phyloP scores from a whole-genome alignment of 1,140 invertebrate genomes.

The Penaeus indicus region DNA sequence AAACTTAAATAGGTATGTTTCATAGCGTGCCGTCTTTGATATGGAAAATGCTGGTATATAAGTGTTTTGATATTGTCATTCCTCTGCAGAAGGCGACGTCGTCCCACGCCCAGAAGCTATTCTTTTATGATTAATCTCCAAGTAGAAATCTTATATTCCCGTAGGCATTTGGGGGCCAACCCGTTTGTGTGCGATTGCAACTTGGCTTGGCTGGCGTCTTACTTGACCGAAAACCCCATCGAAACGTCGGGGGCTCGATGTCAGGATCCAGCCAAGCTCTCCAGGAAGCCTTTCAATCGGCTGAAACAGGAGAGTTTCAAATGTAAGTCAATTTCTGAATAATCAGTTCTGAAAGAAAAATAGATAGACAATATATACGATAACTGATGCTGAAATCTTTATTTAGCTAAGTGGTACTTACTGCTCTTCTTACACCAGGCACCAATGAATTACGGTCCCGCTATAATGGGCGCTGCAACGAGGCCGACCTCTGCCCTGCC shows the following conservation, averaged over 20 bases:
- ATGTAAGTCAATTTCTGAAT: conserved; percentile 58
- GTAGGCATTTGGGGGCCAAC: conserved; percentile 94
- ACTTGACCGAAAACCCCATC: conserved; percentile 90
- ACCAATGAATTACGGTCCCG: conserved; percentile 52
- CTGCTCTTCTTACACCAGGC: conserved; percentile 42
- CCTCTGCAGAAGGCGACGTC: not conserved
- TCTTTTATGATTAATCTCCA: not conserved
- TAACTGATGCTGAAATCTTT: too few species aligned
- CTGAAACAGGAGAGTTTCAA: conserved; percentile 57
- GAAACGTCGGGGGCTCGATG: conserved; percentile 91
- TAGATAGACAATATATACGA: too few species aligned
- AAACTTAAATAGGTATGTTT: too few species aligned
- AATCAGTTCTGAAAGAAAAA: too few species aligned
- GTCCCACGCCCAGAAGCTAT: not conserved
- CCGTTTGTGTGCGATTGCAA: conserved; percentile 99
- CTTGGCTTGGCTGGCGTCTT: conserved; percentile 93
- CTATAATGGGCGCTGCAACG: conserved; percentile 61
- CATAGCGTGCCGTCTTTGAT: too few species aligned
- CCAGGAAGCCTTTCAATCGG: conserved; percentile 56
- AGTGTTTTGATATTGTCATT: too few species aligned
- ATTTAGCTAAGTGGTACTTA: not conserved
- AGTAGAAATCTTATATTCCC: not conserved
- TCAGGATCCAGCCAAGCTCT: conserved; percentile 59
- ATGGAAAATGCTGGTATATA: too few species aligned
- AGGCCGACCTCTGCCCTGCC: conserved; percentile 77